Base-by-base conservation (phyloP, 2,797 vertebrate species). In the Gallinago nigripennis region DNA sequence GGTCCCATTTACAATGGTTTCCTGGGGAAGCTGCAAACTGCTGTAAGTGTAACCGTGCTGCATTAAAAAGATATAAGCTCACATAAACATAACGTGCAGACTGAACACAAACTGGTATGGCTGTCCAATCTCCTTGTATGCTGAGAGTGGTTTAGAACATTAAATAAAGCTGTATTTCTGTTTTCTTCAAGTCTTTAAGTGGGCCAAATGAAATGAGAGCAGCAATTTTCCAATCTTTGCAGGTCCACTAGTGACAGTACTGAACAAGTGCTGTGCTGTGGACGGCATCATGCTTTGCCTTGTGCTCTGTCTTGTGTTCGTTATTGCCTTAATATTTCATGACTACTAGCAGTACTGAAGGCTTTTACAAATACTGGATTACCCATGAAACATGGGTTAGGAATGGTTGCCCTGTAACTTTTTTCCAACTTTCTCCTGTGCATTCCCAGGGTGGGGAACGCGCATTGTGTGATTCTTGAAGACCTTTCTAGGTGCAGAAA, bases 1-100 rank as follows among this genome's bases (percentile, higher is more conserved):
- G 95, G 97, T 97, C 97, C 98, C 97, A 94, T 95, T 98, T 96
- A 90, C 91, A 97, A 97, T 97, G 96, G 97, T 97, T 98, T 98
- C 97, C 97, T 68, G 77, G 97, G 97, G 97, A 98, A 97, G 96
- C 95, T 96, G 85, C 82, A 94, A 96, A 95, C 89, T 85, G 91
- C 95, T 97, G 51, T 92, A 95, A 96, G 82, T 82, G 56, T 95
- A 94, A 94, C 96, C 3, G 54, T 63, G 69, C 84, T 86, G 65
- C 76, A 86, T 96, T 96, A 94, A 87, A 96, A 85, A 96, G 97
- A 97, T 92, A 60, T 90, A 94, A 90, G 46, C 90, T 92, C 79
- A 46, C 71, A 95, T 88, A 94, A 96, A 93, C 75, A 72, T 82
- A 95, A 82, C 1, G 2, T 88, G 88, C 68, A 87, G 92, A 84